A percentile compares a stretch with the other conserved stretches of the same genome.
These are phyloP conservation scores for Gnatocerus cornutus DNA, from an alignment of 2,888 invertebrate species.

Conservation along the genomic window DNA sequence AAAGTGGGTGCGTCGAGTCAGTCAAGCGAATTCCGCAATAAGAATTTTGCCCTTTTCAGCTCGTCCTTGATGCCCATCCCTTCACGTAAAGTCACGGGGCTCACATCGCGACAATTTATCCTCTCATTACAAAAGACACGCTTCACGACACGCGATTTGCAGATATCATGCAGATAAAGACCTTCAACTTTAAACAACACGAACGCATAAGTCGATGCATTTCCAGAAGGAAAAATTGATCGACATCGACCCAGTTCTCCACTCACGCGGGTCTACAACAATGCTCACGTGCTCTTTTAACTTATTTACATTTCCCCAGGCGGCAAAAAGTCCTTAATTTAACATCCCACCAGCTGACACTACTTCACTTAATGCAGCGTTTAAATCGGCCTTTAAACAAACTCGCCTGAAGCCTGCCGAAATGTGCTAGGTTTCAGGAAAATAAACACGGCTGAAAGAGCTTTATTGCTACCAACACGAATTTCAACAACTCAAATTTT, in stretches of 20 bases:
- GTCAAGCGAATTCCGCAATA: slow-evolving; percentile 4
- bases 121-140: slow-evolving; percentile 42
- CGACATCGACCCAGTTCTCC: slow-evolving; percentile 48
- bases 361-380: slow-evolving; percentile 36
- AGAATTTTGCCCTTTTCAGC: slow-evolving; percentile 24
- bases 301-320: slow-evolving; percentile 45
- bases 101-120: slow-evolving; percentile 50
- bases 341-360: slow-evolving; percentile 37
- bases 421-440: slow-evolving; percentile 29
- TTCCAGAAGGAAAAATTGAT: slow-evolving; percentile 30
- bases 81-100: slow-evolving; percentile 51
- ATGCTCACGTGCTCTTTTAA: slow-evolving; percentile 43
- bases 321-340: slow-evolving; percentile 42
- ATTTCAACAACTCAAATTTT: slow-evolving; percentile 10
- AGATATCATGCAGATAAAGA: slow-evolving; percentile 40
- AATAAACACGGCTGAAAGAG: slow-evolving; percentile 38
- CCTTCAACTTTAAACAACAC: slow-evolving; percentile 43
- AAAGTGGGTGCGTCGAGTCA: background rate
- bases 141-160: slow-evolving; percentile 41
- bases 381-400: slow-evolving; percentile 29
- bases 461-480: slow-evolving; percentile 11
- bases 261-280: slow-evolving; percentile 42
- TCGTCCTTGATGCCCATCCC: slow-evolving; percentile 34
- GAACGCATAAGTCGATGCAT: slow-evolving; percentile 35
- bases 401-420: slow-evolving; percentile 18